A percentile compares a stretch with the other conserved stretches of the same genome.
Evolutionary conservation across 2,888 invertebrate genomes (phyloP).

Genomic region (Cerastis rubricosa): DNA sequence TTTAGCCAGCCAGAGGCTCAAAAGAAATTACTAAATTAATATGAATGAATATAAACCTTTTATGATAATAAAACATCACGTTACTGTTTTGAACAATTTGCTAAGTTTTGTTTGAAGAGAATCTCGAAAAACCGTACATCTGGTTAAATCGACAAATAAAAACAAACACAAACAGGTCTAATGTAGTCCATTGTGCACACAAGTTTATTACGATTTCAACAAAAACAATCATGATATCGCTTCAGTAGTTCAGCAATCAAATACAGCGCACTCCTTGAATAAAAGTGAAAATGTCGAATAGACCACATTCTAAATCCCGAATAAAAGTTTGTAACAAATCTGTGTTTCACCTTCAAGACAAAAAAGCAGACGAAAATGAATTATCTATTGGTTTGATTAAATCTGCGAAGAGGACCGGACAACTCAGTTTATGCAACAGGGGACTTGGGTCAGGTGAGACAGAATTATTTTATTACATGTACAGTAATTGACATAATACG

Average conservation of each 20-base stretch:
- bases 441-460: slow-evolving; percentile 93
- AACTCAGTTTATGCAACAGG: slow-evolving; percentile 94
- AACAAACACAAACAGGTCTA: neutral
- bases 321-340: slow-evolving; percentile 85
- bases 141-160: neutral
- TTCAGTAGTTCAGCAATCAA: slow-evolving; percentile 59
- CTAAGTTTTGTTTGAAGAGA: neutral
- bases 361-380: slow-evolving; percentile 93
- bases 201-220: slow-evolving; percentile 49
- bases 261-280: slow-evolving; percentile 29
- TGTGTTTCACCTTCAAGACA: slow-evolving; percentile 94
- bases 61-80: neutral
- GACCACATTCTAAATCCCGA: slow-evolving; percentile 79
- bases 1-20: no score
- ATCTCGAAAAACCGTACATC: neutral
- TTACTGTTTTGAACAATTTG: neutral
- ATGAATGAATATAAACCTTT: no score
- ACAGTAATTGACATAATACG: slow-evolving; percentile 1
- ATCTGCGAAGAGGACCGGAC: slow-evolving; percentile 95
- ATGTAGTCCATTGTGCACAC: slow-evolving; percentile 35
- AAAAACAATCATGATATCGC: slow-evolving; percentile 64
- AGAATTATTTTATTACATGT: slow-evolving; percentile 32
- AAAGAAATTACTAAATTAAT: neutral
- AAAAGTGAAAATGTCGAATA: slow-evolving; percentile 78
- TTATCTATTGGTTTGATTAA: slow-evolving; percentile 94